A percentile compares a stretch with the other conserved stretches of the same genome.
phyloP scores from a whole-genome alignment of 2,113 vertebrate genomes.

The Toxotes jaculatrix region DNA sequence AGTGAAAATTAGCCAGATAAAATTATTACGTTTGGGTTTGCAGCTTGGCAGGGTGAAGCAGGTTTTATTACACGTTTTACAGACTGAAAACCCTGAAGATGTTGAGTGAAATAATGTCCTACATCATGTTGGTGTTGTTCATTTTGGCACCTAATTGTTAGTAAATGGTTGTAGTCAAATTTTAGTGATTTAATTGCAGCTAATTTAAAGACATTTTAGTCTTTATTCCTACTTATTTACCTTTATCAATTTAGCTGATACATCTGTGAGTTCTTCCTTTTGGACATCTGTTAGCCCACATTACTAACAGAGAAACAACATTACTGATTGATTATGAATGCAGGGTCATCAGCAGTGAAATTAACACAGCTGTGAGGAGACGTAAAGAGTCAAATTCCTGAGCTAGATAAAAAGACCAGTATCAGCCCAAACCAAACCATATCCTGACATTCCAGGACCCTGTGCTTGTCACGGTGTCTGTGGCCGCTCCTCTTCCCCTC shows the following conservation, averaged over 20 bases:
- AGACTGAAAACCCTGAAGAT: neutral
- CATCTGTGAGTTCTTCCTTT: too few species aligned
- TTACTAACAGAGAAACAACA: neutral
- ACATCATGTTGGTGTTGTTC: neutral
- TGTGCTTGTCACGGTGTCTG: neutral
- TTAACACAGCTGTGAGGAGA: too few species aligned
- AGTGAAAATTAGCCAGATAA: slow-evolving; percentile 1
- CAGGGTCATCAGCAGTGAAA: neutral
- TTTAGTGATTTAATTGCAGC: neutral
- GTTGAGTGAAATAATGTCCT: neutral
- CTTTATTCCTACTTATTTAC: too few species aligned
- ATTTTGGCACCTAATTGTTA: neutral
- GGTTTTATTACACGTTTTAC: slow-evolving; percentile 10
- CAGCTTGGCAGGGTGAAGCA: neutral
- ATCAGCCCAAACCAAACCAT: slow-evolving; percentile 36
- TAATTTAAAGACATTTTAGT: neutral
- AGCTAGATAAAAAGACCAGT: neutral
- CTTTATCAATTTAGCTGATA: neutral
- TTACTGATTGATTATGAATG: neutral
- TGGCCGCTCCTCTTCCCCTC: slow-evolving; percentile 8
- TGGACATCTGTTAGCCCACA: neutral
- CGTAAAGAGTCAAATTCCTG: neutral
- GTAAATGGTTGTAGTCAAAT: neutral
- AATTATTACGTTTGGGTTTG: neutral
- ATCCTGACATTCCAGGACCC: slow-evolving; percentile 24